Percentiles rank a stretch among this genome's conserved stretches.
These are phyloP conservation scores for Petrolisthes manimaculis DNA, from an alignment of 2,888 invertebrate genomes.

Conservation along the genomic window DNA sequence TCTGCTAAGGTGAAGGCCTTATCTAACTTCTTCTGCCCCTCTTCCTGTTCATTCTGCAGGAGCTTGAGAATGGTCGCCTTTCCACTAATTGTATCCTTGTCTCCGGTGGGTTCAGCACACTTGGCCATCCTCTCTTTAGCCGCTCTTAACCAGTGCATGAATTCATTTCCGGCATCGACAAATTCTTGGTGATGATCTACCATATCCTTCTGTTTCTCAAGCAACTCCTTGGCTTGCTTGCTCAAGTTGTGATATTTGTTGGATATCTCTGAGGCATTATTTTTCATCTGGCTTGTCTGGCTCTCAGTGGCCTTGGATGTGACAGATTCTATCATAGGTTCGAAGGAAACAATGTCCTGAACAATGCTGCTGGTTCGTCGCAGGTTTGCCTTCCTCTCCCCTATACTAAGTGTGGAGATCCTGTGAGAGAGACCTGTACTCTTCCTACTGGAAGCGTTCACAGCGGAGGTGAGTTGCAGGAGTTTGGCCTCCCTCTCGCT, in stretches of 20 bases:
- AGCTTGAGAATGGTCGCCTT: conserved; percentile 88
- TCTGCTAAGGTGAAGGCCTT: conserved; percentile 86
- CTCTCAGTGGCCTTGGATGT: conserved; percentile 83
- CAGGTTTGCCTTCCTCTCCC: conserved; percentile 88
- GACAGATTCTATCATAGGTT: conserved; percentile 96
- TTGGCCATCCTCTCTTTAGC: conserved; percentile 92
- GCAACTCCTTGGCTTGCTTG: conserved; percentile 90
- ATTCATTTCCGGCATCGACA: conserved; percentile 91
- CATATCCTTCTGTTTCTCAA: conserved; percentile 88
- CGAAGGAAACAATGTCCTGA: conserved; percentile 95
- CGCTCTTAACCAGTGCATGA: conserved; percentile 90
- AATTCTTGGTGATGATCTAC: conserved; percentile 88
- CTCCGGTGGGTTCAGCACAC: conserved; percentile 92
- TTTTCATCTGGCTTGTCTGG: conserved; percentile 71
- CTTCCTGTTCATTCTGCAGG: conserved; percentile 84
- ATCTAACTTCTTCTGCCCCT: conserved; percentile 86
- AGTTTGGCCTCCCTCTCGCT: conserved; percentile 91
- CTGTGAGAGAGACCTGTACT: conserved; percentile 80
- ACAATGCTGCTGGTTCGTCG: conserved; percentile 83
- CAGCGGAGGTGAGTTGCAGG: conserved; percentile 78
- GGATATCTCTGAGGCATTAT: conserved; percentile 91
- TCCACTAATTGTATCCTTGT: conserved; percentile 87
- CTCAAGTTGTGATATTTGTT: conserved; percentile 90
- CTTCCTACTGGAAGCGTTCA: conserved; percentile 67
- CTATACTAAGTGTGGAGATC: conserved; percentile 75